Percentiles rank a stretch among this genome's conserved stretches.
Conservation (phyloP, 2,797 vertebrate species). For the Carcharodon carcharias region DNA sequence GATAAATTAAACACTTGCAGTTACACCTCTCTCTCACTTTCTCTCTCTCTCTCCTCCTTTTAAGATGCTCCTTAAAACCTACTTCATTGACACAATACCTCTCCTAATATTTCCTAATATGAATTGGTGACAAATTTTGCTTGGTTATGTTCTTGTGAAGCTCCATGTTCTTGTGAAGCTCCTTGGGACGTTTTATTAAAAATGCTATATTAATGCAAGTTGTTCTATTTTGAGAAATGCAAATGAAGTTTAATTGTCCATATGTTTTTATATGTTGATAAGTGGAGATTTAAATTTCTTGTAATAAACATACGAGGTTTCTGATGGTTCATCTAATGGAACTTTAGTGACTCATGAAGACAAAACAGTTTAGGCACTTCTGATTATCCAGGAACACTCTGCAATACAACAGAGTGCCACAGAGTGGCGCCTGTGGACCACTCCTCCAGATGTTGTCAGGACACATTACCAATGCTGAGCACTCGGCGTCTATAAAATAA, state of each 20-base stretch:
- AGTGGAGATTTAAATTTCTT: background rate
- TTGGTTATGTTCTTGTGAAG: no score
- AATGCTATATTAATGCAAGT: background rate
- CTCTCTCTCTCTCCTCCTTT: background rate
- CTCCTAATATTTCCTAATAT: background rate
- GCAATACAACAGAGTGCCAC: background rate
- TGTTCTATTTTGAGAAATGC: background rate
- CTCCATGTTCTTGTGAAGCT: no score
- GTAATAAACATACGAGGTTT: background rate
- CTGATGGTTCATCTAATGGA: background rate
- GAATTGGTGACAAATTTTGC: background rate
- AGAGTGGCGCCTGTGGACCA: background rate
- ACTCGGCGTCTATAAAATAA: background rate
- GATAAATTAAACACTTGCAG: background rate
- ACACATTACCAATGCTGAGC: background rate
- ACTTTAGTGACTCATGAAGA: background rate
- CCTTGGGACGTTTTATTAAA: background rate
- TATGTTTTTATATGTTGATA: background rate
- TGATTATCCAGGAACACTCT: no score
- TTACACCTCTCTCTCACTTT: background rate
- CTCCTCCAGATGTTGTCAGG: background rate
- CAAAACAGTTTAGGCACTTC: background rate
- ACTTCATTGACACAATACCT: background rate
- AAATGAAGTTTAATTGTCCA: background rate
- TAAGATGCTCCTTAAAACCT: background rate